A percentile compares a stretch with the other conserved stretches of the same genome.
Evolutionary conservation across 2,888 invertebrate species (phyloP).

Genomic region (Peribatodes rhomboidaria): DNA sequence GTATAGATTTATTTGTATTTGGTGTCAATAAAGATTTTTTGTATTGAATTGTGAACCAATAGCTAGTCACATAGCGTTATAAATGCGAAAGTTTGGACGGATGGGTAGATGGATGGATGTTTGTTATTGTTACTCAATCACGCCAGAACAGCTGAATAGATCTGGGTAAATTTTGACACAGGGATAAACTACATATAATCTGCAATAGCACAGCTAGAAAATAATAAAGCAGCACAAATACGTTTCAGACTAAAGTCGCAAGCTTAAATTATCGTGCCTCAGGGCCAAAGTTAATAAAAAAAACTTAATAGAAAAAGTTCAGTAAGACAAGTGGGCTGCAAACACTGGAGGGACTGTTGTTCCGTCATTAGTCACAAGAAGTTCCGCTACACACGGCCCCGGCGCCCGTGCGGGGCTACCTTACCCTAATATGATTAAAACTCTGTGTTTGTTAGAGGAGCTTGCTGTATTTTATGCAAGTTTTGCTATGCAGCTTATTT

Average conservation of each 20-base stretch:
- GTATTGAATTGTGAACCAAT: no score
- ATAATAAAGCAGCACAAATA: no score
- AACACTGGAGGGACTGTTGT: conserved; percentile 62
- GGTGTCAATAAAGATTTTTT: no score
- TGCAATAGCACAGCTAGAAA: no score
- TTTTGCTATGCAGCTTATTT: background rate
- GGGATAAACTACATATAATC: no score
- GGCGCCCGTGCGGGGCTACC: conserved; percentile 7
- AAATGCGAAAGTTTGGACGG: no score
- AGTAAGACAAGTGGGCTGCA: conserved; percentile 54
- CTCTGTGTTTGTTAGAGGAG: conserved; percentile 13
- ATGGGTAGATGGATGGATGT: no score
- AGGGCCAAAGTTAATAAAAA: conserved; percentile 9
- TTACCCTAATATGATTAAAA: conserved; percentile 24
- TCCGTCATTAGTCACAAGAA: conserved; percentile 69
- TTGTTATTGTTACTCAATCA: no score
- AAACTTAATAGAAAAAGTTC: conserved; percentile 59
- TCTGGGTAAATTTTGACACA: no score
- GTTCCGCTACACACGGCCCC: conserved; percentile 50
- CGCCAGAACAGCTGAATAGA: no score
- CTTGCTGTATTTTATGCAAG: conserved; percentile 6
- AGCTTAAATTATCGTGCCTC: background rate
- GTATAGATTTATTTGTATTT: no score
- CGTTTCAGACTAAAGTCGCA: background rate
- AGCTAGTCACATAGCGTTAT: no score